These are phyloP conservation scores for Julus scanicus DNA, from an alignment of 2,888 invertebrate species.

Conservation along the genomic window DNA sequence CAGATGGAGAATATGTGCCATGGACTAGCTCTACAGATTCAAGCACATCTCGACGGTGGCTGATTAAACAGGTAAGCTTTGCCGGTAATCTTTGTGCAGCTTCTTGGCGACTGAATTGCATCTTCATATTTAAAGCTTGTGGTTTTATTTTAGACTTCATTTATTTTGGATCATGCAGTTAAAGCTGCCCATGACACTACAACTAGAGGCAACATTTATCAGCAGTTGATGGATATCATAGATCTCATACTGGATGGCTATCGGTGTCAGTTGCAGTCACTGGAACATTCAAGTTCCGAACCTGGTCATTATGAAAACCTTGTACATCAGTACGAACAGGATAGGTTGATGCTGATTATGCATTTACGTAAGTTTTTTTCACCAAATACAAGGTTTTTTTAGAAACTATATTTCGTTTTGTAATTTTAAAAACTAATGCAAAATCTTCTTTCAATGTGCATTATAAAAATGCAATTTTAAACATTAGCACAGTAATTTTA, in stretches of 20 bases:
- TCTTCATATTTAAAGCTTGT: background rate
- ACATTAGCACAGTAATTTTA: no score
- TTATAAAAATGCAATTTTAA: no score
- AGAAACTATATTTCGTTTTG: no score
- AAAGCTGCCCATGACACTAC: conserved; percentile 71
- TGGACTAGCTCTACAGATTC: conserved; percentile 79
- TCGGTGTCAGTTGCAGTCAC: conserved; percentile 74
- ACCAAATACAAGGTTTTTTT: background rate
- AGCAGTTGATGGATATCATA: conserved; percentile 76
- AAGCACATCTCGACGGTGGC: conserved; percentile 66
- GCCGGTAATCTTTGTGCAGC: background rate
- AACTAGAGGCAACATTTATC: conserved; percentile 73
- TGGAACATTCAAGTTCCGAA: conserved; percentile 59
- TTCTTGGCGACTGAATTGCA: background rate
- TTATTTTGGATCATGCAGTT: conserved; percentile 64
- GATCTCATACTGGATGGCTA: conserved; percentile 80
- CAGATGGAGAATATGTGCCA: conserved; percentile 68
- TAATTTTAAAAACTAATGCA: no score
- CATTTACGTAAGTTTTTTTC: conserved; percentile 63
- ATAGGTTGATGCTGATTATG: conserved; percentile 70
- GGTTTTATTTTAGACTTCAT: conserved; percentile 61
- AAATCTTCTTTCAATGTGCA: no score
- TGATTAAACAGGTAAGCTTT: conserved; percentile 63
- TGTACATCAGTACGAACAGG: conserved; percentile 75
- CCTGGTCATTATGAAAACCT: conserved; percentile 62